Evolutionary conservation across 1,140 invertebrate species (phyloP), one percentile per base, ranked within the genome.

Genomic region (Drosophila mauritiana): DNA sequence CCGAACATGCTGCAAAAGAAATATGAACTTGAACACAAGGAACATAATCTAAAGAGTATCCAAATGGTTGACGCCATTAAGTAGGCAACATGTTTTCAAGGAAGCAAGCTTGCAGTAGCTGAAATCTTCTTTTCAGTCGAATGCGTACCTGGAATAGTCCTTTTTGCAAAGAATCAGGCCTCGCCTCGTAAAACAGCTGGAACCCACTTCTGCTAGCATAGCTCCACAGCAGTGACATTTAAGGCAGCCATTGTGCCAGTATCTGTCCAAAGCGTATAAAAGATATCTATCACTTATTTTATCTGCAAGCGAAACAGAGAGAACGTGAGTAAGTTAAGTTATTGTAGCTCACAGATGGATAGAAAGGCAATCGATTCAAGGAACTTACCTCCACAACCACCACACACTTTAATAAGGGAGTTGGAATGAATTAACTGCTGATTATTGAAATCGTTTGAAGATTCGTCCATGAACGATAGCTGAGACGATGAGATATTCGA

Each of bases 161-260:
- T 94, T 95, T 94, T 97, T 97, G 95, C 97, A 98, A 78, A 98
- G 94, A 91, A 98, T 98, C 96, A 98, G 97, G 79, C 96, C 97
- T 55, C 95, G 95, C 93, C 96, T 97, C 85, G 96, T 97, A 93
- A 97, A 98, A 93, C 97, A 98, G 73, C 97, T 97, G 45, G 95
- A 94, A 43, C 97, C 97, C 89, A 98, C 96, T 86, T 98, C 97
- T 63, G 97, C 97, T 64, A 98, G 94, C 88, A 96, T 95, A 59
- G 95, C 95, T 56, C 95, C 95, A 93, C 98, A 98, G 92, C 95
- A 97, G 76, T 96, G 95, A 93, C 98, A 98, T 93, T 98, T 98
- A 80, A 98, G 95, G 93, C 98, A 98, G 73, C 95, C 95, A 93
- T 97, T 95, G 94, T 98, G 97, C 97, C 97, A 98, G 93, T 97